Conservation (phyloP, 2,113 vertebrate genomes). For the Excalfactoria chinensis region DNA sequence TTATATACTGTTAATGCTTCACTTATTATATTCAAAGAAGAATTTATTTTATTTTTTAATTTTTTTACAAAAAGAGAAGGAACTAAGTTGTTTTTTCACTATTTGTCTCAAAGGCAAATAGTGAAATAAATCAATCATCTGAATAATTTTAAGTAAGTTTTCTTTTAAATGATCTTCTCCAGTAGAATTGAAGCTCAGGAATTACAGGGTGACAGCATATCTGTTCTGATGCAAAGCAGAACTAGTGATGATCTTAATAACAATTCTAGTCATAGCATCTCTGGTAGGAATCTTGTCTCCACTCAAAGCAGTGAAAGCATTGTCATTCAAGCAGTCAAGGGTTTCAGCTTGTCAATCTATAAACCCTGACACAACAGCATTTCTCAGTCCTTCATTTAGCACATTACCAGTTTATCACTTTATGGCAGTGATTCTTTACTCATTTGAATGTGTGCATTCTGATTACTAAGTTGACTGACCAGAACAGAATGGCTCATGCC, state of each 20-base stretch:
- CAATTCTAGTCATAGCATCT: not conserved
- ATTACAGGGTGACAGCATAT: not conserved
- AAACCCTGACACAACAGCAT: not conserved
- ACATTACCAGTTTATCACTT: not conserved
- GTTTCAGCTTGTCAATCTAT: not conserved
- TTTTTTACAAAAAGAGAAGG: not conserved
- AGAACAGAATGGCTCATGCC: not conserved
- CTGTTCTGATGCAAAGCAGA: not conserved
- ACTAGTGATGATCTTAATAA: not conserved
- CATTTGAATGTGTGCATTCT: not conserved
- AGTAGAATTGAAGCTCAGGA: not conserved
- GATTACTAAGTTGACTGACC: not conserved
- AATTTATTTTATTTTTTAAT: not conserved
- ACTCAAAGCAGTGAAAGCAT: not conserved
- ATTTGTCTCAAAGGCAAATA: conserved; percentile 17
- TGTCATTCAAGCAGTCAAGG: not conserved
- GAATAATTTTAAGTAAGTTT: not conserved
- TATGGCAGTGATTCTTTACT: not conserved
- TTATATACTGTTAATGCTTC: not conserved
- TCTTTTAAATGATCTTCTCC: not conserved
- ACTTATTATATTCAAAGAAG: not conserved
- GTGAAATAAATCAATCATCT: not conserved
- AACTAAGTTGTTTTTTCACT: not conserved
- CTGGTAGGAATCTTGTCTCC: not conserved
- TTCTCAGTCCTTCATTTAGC: not conserved